Conservation (phyloP, 1,140 invertebrate species). For the Hypothenemus hampei region DNA sequence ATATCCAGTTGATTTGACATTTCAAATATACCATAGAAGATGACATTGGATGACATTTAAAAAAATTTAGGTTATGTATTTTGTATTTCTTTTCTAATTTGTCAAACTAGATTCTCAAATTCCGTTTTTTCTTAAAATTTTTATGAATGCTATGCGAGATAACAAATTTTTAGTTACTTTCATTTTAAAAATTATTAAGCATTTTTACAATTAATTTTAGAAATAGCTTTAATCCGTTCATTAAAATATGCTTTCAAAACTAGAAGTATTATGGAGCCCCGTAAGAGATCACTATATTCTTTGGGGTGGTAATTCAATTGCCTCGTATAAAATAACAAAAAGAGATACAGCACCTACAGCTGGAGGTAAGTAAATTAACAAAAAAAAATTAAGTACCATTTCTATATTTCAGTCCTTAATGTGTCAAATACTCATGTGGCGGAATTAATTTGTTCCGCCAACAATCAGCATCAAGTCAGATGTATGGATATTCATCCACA, state of each 20-base stretch:
- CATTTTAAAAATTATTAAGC: too few species aligned
- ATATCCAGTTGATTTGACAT: too few species aligned
- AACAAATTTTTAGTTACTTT: too few species aligned
- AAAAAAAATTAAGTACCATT: not conserved
- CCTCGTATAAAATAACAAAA: slow-evolving; percentile 69
- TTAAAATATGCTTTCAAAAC: slow-evolving; percentile 47
- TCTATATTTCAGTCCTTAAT: slow-evolving; percentile 53
- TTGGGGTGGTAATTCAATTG: slow-evolving; percentile 75
- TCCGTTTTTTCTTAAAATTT: too few species aligned
- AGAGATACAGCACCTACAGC: slow-evolving; percentile 46
- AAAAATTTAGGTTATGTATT: too few species aligned
- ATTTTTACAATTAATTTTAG: too few species aligned
- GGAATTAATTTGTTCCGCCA: slow-evolving; percentile 61
- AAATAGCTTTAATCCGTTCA: too few species aligned
- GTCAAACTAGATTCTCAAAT: too few species aligned
- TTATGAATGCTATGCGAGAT: too few species aligned
- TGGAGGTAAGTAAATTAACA: slow-evolving; percentile 10
- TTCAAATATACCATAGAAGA: too few species aligned
- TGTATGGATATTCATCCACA: slow-evolving; percentile 72
- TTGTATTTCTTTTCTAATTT: too few species aligned
- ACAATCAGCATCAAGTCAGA: slow-evolving; percentile 64
- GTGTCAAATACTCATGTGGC: slow-evolving; percentile 63
- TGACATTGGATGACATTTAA: too few species aligned
- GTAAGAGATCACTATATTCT: slow-evolving; percentile 76
- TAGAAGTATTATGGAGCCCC: slow-evolving; percentile 79